Percentiles rank a stretch among this genome's conserved stretches.
phyloP scores from a whole-genome alignment of 2,113 vertebrate species.

The Condylura cristata region DNA sequence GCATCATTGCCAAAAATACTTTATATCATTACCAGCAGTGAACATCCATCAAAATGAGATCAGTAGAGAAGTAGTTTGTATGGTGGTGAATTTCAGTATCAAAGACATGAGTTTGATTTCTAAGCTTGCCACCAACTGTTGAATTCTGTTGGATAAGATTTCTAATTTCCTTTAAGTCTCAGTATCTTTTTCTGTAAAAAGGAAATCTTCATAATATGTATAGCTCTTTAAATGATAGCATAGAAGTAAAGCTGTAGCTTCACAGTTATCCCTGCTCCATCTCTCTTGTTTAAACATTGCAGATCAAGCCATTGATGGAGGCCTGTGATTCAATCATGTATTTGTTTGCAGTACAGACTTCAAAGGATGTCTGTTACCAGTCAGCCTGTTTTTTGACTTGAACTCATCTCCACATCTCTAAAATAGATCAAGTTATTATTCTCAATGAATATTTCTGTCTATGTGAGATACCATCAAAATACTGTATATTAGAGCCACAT shows the following conservation, averaged over 20 bases:
- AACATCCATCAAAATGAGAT: neutral
- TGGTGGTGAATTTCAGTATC: neutral
- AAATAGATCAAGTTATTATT: neutral
- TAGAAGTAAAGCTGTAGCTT: neutral
- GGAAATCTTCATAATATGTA: neutral
- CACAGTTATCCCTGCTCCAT: neutral
- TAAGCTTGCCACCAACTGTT: neutral
- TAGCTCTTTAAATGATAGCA: neutral
- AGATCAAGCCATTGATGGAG: neutral
- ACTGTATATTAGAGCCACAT: neutral
- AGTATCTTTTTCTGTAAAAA: neutral
- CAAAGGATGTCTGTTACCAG: neutral
- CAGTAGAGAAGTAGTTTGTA: neutral
- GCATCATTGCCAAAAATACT: neutral
- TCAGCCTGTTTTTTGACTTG: neutral
- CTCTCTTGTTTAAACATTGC: neutral
- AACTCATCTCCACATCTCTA: neutral
- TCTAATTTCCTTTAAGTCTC: neutral
- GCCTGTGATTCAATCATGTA: neutral
- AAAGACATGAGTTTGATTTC: neutral
- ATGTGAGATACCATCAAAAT: neutral
- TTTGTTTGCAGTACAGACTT: neutral
- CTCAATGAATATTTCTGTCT: neutral
- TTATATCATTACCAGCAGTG: neutral
- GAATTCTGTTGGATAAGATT: neutral